Evolutionary conservation across 2,113 vertebrate genomes (phyloP).

Genomic region (Takifugu bimaculatus): DNA sequence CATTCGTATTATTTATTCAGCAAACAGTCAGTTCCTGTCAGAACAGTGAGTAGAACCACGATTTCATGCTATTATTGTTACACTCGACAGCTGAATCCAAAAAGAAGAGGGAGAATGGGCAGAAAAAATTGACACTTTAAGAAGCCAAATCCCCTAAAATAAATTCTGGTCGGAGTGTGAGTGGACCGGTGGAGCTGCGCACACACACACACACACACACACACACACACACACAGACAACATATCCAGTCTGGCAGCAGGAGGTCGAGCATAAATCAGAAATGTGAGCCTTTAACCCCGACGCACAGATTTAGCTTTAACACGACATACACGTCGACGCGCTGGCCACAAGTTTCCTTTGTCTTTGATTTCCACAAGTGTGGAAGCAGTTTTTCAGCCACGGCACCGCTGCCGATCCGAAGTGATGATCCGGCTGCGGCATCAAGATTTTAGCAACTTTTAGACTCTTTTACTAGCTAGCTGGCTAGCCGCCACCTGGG

Average conservation of each 20-base stretch:
- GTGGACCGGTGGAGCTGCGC: slow-evolving; percentile 14
- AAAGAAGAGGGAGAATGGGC: background rate
- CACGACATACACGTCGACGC: background rate
- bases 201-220: no score
- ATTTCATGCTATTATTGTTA: background rate
- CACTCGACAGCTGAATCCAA: background rate
- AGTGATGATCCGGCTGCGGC: no score
- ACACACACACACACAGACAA: background rate
- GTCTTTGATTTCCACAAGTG: background rate
- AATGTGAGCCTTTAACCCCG: slow-evolving; percentile 24
- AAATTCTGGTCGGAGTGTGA: slow-evolving; percentile 19
- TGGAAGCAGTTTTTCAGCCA: background rate
- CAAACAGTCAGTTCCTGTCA: slow-evolving; percentile 26
- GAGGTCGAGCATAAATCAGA: slow-evolving; percentile 38
- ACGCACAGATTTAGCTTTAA: slow-evolving; percentile 4
- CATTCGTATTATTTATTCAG: slow-evolving; percentile 54
- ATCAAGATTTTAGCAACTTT: no score
- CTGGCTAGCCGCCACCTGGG: no score
- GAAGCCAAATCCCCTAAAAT: slow-evolving; percentile 9
- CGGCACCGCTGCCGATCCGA: no score
- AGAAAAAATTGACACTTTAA: background rate
- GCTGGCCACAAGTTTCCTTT: background rate
- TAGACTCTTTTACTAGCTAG: no score
- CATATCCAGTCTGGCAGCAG: slow-evolving; percentile 5
- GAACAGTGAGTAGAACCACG: slow-evolving; percentile 1